Percentiles rank a stretch among this genome's conserved stretches.
These are phyloP conservation scores for Drosophila guanche DNA, from an alignment of 1,140 invertebrate genomes.

Conservation along the genomic window DNA sequence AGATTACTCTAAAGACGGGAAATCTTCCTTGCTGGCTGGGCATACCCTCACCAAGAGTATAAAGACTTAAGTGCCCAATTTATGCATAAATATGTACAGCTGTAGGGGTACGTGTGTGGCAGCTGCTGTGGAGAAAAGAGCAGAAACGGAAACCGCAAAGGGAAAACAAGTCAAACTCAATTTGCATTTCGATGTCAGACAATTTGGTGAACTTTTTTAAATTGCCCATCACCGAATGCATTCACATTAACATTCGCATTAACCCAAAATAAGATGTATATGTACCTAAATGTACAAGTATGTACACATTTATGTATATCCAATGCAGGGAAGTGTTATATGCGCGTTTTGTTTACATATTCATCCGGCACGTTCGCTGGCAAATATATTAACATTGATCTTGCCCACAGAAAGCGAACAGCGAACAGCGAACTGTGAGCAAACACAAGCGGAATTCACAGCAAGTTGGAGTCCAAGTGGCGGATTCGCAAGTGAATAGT, in stretches of 20 bases:
- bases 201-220: conserved; percentile 80
- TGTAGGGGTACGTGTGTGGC: conserved; percentile 12
- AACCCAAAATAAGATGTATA: conserved; percentile 64
- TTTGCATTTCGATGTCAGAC: conserved; percentile 73
- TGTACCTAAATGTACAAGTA: conserved; percentile 11
- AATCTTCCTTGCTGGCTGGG: conserved; percentile 2
- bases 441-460: conserved; percentile 38
- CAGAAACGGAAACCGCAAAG: conserved; percentile 56
- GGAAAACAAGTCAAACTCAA: conserved; percentile 77
- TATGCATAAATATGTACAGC: conserved; percentile 29
- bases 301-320: conserved; percentile 10
- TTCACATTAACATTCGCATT: conserved; percentile 74
- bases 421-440: conserved; percentile 14
- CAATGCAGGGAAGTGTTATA: conserved; percentile 19
- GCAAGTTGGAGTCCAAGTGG: background rate
- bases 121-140: conserved; percentile 22
- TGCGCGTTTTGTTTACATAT: conserved; percentile 66
- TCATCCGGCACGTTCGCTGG: conserved; percentile 55
- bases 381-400: conserved; percentile 60
- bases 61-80: conserved; percentile 39
- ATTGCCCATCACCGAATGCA: conserved; percentile 75
- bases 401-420: conserved; percentile 36
- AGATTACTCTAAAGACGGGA: too few species aligned
- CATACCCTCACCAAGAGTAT: conserved; percentile 35
- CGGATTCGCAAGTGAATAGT: conserved; percentile 23